Evolutionary conservation across 2,113 vertebrate genomes (phyloP).

Genomic region (Epinephelus fuscoguttatus): DNA sequence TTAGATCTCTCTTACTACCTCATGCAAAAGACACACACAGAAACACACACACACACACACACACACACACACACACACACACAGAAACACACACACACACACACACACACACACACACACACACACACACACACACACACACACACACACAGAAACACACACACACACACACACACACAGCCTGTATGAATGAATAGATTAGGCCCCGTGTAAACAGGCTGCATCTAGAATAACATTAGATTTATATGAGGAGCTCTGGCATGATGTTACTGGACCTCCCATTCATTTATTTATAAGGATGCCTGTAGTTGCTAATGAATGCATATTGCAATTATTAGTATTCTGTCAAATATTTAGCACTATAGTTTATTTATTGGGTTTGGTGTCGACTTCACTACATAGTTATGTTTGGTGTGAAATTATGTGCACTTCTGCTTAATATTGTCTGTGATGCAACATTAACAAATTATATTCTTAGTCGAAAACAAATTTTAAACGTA

Average conservation of each 20-base stretch:
- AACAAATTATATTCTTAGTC: conserved; percentile 38
- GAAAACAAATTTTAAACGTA: conserved; percentile 30
- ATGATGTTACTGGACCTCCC: conserved; percentile 52
- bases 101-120: not conserved
- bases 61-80: too few relatives aligned
- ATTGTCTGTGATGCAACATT: conserved; percentile 5
- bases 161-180: too few relatives aligned
- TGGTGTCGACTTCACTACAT: conserved; percentile 27
- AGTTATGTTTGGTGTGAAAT: conserved; percentile 37
- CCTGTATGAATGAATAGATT: conserved; percentile 65
- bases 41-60: conserved; percentile 24
- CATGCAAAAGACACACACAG: conserved; percentile 1
- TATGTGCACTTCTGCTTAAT: conserved; percentile 28
- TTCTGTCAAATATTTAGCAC: conserved; percentile 73
- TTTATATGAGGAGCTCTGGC: conserved; percentile 50
- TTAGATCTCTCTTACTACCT: conserved; percentile 51
- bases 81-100: conserved; percentile 9
- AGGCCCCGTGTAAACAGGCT: conserved; percentile 61
- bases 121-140: conserved; percentile 9
- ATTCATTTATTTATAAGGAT: conserved; percentile 71
- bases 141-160: conserved; percentile 9
- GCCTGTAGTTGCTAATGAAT: conserved; percentile 62
- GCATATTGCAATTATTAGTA: conserved; percentile 65
- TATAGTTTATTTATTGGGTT: conserved; percentile 63
- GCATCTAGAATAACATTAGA: conserved; percentile 50